Percentiles rank a stretch among this genome's conserved stretches.
Evolutionary conservation across 37 sponge, comb jelly and placozoan genomes (phyloP).

Genomic region (Geodia barretti): DNA sequence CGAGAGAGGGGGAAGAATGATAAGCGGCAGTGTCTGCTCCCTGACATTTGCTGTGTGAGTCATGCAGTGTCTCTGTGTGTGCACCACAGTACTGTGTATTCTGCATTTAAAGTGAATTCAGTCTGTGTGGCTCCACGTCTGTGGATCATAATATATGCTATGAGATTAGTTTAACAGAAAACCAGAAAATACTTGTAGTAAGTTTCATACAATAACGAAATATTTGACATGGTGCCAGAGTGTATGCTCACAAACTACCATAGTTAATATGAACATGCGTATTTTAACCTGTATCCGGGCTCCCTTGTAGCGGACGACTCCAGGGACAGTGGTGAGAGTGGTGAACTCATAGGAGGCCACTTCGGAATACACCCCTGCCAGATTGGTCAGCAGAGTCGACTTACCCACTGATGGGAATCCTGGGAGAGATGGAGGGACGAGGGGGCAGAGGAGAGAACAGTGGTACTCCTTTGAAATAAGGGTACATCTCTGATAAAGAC

Average conservation of each 20-base stretch:
- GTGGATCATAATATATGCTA: no score
- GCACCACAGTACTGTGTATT: no score
- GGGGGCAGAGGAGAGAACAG: not conserved
- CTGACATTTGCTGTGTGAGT: not conserved
- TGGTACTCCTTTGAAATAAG: no score
- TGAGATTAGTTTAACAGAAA: no score
- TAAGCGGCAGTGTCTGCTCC: not conserved
- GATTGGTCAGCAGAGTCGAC: conserved; percentile 94
- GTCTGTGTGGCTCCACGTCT: no score
- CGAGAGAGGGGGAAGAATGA: not conserved
- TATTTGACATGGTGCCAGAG: no score
- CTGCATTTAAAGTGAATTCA: no score
- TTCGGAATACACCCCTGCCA: conserved; percentile 99
- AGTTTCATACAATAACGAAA: no score
- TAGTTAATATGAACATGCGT: no score
- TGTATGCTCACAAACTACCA: no score
- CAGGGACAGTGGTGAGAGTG: conserved; percentile 96
- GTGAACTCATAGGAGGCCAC: conserved; percentile 99
- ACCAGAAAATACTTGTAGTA: no score
- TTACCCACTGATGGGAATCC: conserved; percentile 98
- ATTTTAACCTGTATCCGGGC: conserved; percentile 92
- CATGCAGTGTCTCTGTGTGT: not conserved
- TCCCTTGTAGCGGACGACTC: conserved; percentile 92
- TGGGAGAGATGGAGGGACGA: not conserved
- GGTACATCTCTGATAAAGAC: no score